phyloP scores from a whole-genome alignment of 2,797 vertebrate species.

The Rhodeus uyekii region DNA sequence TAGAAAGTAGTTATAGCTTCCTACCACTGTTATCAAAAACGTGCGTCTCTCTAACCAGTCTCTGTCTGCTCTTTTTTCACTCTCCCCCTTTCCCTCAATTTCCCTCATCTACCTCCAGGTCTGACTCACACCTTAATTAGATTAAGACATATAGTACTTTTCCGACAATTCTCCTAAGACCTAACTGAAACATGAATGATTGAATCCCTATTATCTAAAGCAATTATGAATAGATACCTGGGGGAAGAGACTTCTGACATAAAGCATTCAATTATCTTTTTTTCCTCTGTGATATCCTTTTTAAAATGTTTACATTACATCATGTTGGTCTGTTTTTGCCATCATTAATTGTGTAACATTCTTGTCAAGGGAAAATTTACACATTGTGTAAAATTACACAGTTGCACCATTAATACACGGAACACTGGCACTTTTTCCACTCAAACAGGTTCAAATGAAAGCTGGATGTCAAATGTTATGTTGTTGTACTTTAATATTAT shows the following conservation, averaged over 20 bases:
- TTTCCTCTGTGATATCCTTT: conserved; percentile 10
- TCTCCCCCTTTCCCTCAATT: conserved; percentile 5
- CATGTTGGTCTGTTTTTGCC: neutral
- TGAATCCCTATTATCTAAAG: conserved; percentile 62
- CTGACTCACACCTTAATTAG: conserved; percentile 57
- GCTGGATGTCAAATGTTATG: neutral
- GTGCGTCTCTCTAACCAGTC: conserved; percentile 8
- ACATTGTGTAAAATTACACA: neutral
- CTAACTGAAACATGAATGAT: conserved; percentile 63
- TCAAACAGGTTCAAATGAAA: too few relatives aligned
- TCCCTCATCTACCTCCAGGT: conserved; percentile 35
- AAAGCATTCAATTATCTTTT: conserved; percentile 44
- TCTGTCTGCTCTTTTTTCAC: neutral
- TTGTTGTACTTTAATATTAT: neutral
- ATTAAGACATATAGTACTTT: conserved; percentile 56
- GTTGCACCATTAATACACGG: neutral
- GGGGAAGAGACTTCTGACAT: conserved; percentile 50
- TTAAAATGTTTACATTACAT: conserved; percentile 51
- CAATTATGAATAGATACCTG: conserved; percentile 60
- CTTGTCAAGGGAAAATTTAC: neutral
- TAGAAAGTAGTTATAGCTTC: neutral
- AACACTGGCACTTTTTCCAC: neutral
- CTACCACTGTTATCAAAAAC: neutral
- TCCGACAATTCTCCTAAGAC: conserved; percentile 54
- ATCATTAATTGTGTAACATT: conserved; percentile 11